A percentile compares a stretch with the other conserved stretches of the same genome.
Evolutionary conservation across 2,113 vertebrate genomes (phyloP).

Genomic region (Bufo bufo): DNA sequence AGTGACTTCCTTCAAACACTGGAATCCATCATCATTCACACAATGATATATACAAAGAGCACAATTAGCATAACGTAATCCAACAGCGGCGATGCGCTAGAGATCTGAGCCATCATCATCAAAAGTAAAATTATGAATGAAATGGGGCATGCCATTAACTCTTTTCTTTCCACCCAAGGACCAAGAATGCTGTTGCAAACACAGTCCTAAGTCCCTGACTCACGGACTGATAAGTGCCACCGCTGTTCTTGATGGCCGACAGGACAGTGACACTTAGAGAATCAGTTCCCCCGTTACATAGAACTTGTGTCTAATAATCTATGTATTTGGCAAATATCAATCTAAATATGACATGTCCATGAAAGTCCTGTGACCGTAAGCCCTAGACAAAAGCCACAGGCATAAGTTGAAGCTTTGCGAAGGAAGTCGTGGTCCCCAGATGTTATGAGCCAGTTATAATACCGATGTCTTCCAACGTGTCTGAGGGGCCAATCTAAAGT

Average conservation of each 20-base stretch:
- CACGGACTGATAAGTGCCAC: neutral
- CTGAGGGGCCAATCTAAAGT: too few relatives aligned
- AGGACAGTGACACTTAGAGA: neutral
- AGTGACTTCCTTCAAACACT: slow-evolving; percentile 22
- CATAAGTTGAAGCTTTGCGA: too few relatives aligned
- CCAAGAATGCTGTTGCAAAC: neutral
- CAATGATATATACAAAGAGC: neutral
- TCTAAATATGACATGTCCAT: too few relatives aligned
- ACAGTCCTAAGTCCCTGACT: neutral
- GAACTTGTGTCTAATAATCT: neutral
- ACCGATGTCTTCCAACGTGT: too few relatives aligned
- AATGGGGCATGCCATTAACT: neutral
- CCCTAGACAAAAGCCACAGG: too few relatives aligned
- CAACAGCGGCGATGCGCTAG: neutral
- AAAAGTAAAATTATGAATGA: neutral
- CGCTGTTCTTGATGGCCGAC: neutral
- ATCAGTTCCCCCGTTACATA: neutral
- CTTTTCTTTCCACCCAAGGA: neutral
- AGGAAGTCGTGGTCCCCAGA: too few relatives aligned
- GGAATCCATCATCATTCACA: slow-evolving; percentile 39
- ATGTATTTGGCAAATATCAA: too few relatives aligned
- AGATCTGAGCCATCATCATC: neutral
- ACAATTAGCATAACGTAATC: slow-evolving; percentile 40
- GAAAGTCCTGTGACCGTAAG: too few relatives aligned
- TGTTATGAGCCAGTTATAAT: too few relatives aligned